Evolutionary conservation across 1,140 invertebrate genomes (phyloP), one percentile per base, ranked within the genome.

Genomic region (Drosophila novamexicana): DNA sequence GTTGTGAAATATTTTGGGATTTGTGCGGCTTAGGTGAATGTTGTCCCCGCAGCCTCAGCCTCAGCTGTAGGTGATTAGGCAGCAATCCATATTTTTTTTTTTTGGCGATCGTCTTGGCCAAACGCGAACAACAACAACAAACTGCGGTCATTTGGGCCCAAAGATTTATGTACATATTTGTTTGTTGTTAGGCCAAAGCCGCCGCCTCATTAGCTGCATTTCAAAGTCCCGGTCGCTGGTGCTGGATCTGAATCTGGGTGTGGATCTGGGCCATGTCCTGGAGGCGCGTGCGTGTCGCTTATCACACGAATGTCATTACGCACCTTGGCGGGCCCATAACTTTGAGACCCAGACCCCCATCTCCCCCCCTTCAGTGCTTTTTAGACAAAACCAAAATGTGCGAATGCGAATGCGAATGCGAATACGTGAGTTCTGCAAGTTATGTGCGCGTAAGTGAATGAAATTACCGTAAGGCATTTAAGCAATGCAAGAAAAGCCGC

Each of bases 381-480:
- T 56, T 62, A 40, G 64, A 62, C 63, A 66, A 74, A 79, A 62
- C 44, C 54, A 8, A 68, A 59, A 49, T 52, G 53, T 59, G 54
- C 52, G 62, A 69, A 69, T 69, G 78, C 65, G 67, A 69, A 69
- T 69, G 78, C 65, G 67, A 85, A 83, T 88, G 84, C 70, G 84
- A 90, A 90, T 90, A 90, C 85, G 85, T 90, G 85, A 90, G 85
- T 82, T 90, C 79, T 90, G 85, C 85, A 90, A 90, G 85, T 90
- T 90, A 90, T 90, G 85, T 81, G 85, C 74, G 81, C 79, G 81
- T 90, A 90, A 90, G 85, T 90, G 85, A 90, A 90, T 90, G 86
- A 90, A 90, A 90, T 90, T 90, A 90, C 85, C 85, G 81, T 90
- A 85, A 90, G 85, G 85, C 86, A 90, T 90, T 90, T 90, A 90